These are phyloP conservation scores for Ptycholaimellus sp. DNA, from an alignment of 2,888 invertebrate genomes.

Conservation along the genomic window DNA sequence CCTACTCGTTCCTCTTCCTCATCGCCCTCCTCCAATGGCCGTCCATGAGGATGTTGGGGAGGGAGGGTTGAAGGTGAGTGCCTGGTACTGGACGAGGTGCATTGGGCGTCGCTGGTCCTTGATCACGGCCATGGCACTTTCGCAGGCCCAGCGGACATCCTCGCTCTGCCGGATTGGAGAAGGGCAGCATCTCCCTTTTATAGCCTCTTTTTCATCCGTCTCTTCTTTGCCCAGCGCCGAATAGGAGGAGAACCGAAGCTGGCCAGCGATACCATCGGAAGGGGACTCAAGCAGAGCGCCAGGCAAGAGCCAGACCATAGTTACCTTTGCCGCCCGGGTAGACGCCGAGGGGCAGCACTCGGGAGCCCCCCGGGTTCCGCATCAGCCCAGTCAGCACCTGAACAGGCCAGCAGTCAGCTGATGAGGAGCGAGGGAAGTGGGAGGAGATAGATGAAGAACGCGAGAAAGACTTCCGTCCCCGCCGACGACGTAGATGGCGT, in stretches of 20 bases:
- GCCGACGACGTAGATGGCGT: constrained; percentile 19
- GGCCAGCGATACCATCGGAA: no score
- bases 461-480: constrained; percentile 21
- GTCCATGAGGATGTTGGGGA: background rate
- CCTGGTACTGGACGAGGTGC: constrained; percentile 5
- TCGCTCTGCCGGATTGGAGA: no score
- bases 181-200: no score
- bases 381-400: constrained; percentile 1
- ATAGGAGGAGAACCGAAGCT: no score
- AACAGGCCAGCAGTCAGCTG: background rate
- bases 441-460: background rate
- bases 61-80: background rate
- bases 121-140: constrained; percentile 20
- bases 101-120: constrained; percentile 11
- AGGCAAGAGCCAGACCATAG: no score
- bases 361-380: background rate
- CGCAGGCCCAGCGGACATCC: constrained; percentile 16
- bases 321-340: constrained; percentile 19
- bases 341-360: constrained; percentile 14
- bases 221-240: no score
- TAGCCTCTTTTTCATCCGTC: no score
- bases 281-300: no score
- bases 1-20: no score
- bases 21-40: no score
- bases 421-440: background rate